A percentile compares a stretch with the other conserved stretches of the same genome.
Evolutionary conservation across 2,113 vertebrate species (phyloP).

Genomic region (Sturnira hondurensis): DNA sequence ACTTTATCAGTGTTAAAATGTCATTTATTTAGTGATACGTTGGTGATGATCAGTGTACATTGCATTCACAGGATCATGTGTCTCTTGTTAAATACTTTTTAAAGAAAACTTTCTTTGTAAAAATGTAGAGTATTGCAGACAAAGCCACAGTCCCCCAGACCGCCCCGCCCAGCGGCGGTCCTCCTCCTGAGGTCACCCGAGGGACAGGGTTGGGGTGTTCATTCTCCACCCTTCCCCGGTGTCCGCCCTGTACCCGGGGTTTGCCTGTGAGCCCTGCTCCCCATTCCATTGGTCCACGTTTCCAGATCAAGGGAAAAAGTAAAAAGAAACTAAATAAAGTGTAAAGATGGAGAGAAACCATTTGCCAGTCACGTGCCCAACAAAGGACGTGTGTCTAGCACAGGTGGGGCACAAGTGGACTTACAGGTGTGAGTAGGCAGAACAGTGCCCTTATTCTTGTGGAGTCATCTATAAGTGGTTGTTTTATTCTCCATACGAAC

Average conservation of each 20-base stretch:
- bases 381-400: not conserved
- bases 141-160: not conserved
- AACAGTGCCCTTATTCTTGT: too few species aligned
- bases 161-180: accelerated
- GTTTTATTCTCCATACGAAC: not conserved
- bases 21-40: too few species aligned
- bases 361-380: not conserved
- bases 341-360: not conserved
- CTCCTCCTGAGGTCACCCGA: accelerated
- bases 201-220: accelerated
- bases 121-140: not conserved
- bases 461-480: not conserved
- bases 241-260: not conserved
- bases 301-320: not conserved
- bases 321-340: not conserved
- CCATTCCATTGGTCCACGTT: not conserved
- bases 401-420: not conserved
- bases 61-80: not conserved
- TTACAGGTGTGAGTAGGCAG: too few species aligned
- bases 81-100: not conserved
- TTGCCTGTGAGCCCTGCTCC: not conserved
- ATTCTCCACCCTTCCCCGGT: too few species aligned
- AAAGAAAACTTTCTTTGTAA: not conserved
- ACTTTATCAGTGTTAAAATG: not conserved
- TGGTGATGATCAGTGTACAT: not conserved